Percentiles rank a stretch among this genome's conserved stretches.
Evolutionary conservation across 2,797 vertebrate genomes (phyloP).

Genomic region (Chelidonichthys spinosus): DNA sequence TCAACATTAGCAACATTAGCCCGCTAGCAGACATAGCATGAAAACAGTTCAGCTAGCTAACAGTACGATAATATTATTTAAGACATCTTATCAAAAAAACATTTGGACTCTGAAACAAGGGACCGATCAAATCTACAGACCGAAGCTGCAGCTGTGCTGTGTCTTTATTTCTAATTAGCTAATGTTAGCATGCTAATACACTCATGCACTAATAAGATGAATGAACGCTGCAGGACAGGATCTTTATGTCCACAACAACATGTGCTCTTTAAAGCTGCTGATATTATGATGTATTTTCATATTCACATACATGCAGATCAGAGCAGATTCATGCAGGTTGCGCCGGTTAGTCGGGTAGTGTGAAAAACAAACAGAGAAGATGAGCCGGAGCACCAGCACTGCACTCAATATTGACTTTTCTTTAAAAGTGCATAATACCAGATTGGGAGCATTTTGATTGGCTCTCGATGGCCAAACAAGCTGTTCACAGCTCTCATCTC

Average conservation of each 20-base stretch:
- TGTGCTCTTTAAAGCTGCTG: not conserved
- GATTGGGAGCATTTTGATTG: no score
- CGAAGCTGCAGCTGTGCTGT: not conserved
- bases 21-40: no score
- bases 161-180: not conserved
- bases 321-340: not conserved
- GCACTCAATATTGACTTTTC: not conserved
- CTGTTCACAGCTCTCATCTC: slow-evolving; percentile 21
- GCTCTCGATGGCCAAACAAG: no score
- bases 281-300: not conserved
- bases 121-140: no score
- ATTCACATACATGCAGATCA: not conserved
- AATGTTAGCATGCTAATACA: not conserved
- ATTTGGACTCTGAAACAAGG: no score
- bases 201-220: not conserved
- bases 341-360: not conserved
- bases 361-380: no score
- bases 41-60: no score
- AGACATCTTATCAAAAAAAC: no score
- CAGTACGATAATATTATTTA: no score
- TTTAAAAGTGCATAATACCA: not conserved
- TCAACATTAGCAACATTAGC: no score
- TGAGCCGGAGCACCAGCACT: not conserved
- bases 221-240: not conserved
- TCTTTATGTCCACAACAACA: slow-evolving; percentile 17